These are phyloP conservation scores for Macrochelys suwanniensis DNA, from an alignment of 2,797 vertebrate genomes.

Conservation along the genomic window DNA sequence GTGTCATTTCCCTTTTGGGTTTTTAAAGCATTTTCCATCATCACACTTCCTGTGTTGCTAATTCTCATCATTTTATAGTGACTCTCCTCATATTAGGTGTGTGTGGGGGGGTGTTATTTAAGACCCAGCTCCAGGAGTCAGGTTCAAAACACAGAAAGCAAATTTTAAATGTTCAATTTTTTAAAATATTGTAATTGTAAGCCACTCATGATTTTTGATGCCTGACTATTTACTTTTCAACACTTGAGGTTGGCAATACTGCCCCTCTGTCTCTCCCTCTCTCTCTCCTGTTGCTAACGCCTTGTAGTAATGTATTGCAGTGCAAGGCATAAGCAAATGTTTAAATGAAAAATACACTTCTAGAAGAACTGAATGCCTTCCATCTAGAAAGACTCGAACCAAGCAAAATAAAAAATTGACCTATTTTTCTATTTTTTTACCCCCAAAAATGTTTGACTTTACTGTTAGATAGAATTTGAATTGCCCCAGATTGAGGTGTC, in stretches of 20 bases:
- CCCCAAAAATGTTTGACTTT: not conserved
- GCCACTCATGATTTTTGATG: not conserved
- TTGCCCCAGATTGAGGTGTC: too few relatives aligned
- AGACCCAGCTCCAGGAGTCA: not conserved
- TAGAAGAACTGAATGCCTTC: not conserved
- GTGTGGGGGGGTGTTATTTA: too few relatives aligned
- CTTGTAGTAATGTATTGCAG: not conserved
- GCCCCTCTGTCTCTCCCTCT: not conserved
- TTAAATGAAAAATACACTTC: not conserved
- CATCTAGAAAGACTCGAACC: not conserved
- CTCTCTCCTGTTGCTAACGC: not conserved
- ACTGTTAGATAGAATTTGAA: not conserved
- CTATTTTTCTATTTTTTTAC: not conserved
- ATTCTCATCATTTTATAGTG: not conserved
- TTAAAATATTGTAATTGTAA: not conserved
- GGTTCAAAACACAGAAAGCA: not conserved
- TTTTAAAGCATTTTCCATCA: not conserved
- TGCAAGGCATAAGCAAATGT: not conserved
- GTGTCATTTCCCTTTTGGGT: not conserved
- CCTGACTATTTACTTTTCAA: not conserved
- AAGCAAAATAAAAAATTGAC: not conserved
- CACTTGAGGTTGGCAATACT: not conserved
- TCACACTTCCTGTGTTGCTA: not conserved
- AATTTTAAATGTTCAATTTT: not conserved
- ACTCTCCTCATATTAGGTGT: not conserved